A percentile compares a stretch with the other conserved stretches of the same genome.
These are phyloP conservation scores for Drosophila aldrichi DNA, from an alignment of 2,888 invertebrate species.

Conservation along the genomic window DNA sequence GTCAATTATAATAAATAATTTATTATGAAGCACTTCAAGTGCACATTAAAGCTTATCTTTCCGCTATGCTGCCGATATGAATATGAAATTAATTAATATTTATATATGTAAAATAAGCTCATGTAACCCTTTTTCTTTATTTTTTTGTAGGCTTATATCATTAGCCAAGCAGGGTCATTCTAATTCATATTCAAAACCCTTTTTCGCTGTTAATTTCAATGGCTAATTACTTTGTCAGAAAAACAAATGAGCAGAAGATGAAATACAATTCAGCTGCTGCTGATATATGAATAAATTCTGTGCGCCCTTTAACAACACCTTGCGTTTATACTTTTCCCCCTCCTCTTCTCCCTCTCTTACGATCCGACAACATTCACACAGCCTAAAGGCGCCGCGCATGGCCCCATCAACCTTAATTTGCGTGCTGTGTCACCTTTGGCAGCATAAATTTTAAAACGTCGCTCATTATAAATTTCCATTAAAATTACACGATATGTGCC, in stretches of 20 bases:
- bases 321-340: conserved; percentile 20
- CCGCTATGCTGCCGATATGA: not conserved
- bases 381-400: conserved; percentile 45
- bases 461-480: conserved; percentile 81
- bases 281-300: conserved; percentile 55
- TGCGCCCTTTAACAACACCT: conserved; percentile 66
- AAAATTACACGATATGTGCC: conserved; percentile 72
- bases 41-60: not conserved
- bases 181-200: conserved; percentile 56
- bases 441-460: conserved; percentile 70
- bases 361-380: conserved; percentile 77
- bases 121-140: not conserved
- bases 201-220: conserved; percentile 43
- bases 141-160: not conserved
- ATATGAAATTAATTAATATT: conserved; percentile 13
- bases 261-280: conserved; percentile 21
- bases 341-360: conserved; percentile 26
- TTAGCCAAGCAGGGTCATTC: not conserved
- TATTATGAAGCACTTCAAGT: conserved; percentile 2
- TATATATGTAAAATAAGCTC: not conserved
- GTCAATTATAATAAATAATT: not conserved
- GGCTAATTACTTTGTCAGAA: conserved; percentile 60
- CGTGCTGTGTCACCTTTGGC: conserved; percentile 73
- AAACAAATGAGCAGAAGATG: conserved; percentile 13
- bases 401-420: conserved; percentile 51